Percentiles rank a stretch among this genome's conserved stretches.
These are phyloP conservation scores for Eretmocerus hayati DNA, from an alignment of 2,888 invertebrate genomes.

Conservation along the genomic window DNA sequence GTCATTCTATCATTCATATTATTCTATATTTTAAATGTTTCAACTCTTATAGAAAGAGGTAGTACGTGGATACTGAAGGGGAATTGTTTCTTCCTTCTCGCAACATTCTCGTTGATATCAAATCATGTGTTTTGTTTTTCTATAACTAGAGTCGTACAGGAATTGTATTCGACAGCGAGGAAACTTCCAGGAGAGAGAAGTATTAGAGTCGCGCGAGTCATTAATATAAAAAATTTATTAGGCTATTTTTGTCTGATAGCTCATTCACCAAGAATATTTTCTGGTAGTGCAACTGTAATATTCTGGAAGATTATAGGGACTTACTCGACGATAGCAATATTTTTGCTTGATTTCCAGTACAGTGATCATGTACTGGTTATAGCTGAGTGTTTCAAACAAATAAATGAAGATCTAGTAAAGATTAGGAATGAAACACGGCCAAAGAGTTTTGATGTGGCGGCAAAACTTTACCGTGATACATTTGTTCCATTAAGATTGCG, in stretches of 20 bases:
- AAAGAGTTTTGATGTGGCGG: conserved; percentile 34
- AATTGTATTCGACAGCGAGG: conserved; percentile 20
- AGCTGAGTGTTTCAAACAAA: conserved; percentile 27
- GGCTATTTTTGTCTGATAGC: conserved; percentile 24
- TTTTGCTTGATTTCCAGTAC: conserved; percentile 29
- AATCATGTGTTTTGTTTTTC: conserved; percentile 19
- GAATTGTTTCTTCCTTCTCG: conserved; percentile 25
- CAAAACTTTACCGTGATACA: conserved; percentile 34
- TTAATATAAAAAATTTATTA: conserved; percentile 28
- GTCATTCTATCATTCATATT: not conserved
- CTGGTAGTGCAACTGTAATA: not conserved
- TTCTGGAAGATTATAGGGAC: conserved; percentile 12
- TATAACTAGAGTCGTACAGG: conserved; percentile 24
- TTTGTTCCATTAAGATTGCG: conserved; percentile 31
- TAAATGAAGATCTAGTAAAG: conserved; percentile 27
- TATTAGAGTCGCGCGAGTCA: conserved; percentile 17
- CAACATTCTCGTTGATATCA: conserved; percentile 17
- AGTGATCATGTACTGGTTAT: conserved; percentile 30
- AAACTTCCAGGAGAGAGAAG: conserved; percentile 24
- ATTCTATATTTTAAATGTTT: conserved; percentile 1
- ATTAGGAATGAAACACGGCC: conserved; percentile 24
- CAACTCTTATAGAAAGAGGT: conserved; percentile 15
- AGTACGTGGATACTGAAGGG: conserved; percentile 24
- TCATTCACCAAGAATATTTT: conserved; percentile 20
- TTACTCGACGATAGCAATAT: conserved; percentile 25